A percentile compares a stretch with the other conserved stretches of the same genome.
Evolutionary conservation across 2,888 invertebrate genomes (phyloP).

Genomic region (Acanthosepion lycidas): DNA sequence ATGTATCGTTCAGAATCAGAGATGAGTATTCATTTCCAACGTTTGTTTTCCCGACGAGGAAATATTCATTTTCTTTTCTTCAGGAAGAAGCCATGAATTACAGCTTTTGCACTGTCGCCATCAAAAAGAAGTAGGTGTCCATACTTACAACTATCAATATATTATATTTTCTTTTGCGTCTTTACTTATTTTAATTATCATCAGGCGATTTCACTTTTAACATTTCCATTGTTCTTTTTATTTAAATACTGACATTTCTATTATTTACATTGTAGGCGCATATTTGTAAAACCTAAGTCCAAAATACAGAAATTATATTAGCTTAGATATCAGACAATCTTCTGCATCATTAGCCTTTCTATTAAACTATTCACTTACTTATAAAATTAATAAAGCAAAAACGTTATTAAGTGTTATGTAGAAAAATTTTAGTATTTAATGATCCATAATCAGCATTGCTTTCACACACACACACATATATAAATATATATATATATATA

Average conservation of each 20-base stretch:
- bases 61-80: not conserved
- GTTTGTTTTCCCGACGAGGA: not conserved
- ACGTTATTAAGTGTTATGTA: too few species aligned
- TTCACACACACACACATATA: too few species aligned
- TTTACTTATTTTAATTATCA: not conserved
- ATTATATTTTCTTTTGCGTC: not conserved
- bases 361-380: too few species aligned
- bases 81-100: not conserved
- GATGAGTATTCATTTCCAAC: not conserved
- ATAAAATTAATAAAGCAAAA: too few species aligned
- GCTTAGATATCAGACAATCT: too few species aligned
- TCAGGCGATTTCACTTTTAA: not conserved
- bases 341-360: too few species aligned
- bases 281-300: not conserved
- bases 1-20: not conserved
- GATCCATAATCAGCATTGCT: too few species aligned
- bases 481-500: too few species aligned
- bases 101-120: not conserved
- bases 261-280: not conserved
- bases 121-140: not conserved
- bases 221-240: too few species aligned
- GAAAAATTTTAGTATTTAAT: too few species aligned
- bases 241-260: too few species aligned
- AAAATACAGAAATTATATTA: not conserved
- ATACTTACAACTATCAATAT: not conserved